Evolutionary conservation across 2,113 vertebrate species (phyloP).

Genomic region (Ovis aries): DNA sequence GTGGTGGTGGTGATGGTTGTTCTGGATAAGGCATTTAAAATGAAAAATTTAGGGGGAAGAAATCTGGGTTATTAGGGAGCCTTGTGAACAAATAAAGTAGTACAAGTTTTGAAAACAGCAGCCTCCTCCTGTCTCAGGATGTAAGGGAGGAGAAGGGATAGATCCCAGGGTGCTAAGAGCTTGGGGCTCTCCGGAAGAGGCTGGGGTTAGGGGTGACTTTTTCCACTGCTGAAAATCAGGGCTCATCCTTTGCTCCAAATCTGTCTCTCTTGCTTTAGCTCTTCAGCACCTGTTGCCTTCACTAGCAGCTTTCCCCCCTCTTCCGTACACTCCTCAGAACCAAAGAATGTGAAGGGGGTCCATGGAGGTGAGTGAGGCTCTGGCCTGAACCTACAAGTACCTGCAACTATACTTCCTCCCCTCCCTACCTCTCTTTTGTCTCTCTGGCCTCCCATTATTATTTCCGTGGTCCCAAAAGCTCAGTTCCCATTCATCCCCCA

Average conservation of each 20-base stretch:
- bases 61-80: background rate
- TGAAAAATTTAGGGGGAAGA: background rate
- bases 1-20: background rate
- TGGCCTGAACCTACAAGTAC: background rate
- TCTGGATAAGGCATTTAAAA: conserved; percentile 23
- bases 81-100: background rate
- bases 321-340: conserved; percentile 72
- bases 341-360: conserved; percentile 74
- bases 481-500: background rate
- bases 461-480: background rate
- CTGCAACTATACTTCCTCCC: background rate
- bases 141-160: background rate
- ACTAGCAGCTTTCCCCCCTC: conserved; percentile 82
- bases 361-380: conserved; percentile 70
- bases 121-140: background rate
- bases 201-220: background rate
- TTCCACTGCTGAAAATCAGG: conserved; percentile 13
- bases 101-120: conserved; percentile 16
- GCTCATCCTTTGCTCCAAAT: conserved; percentile 46
- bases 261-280: conserved; percentile 59
- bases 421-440: background rate
- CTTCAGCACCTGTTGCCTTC: conserved; percentile 70
- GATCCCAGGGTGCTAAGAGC: background rate
- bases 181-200: background rate
- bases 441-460: background rate